Evolutionary conservation across 2,797 vertebrate species (phyloP), one percentile per base, ranked within the genome.

Genomic region (Pseudomugil tenellus): DNA sequence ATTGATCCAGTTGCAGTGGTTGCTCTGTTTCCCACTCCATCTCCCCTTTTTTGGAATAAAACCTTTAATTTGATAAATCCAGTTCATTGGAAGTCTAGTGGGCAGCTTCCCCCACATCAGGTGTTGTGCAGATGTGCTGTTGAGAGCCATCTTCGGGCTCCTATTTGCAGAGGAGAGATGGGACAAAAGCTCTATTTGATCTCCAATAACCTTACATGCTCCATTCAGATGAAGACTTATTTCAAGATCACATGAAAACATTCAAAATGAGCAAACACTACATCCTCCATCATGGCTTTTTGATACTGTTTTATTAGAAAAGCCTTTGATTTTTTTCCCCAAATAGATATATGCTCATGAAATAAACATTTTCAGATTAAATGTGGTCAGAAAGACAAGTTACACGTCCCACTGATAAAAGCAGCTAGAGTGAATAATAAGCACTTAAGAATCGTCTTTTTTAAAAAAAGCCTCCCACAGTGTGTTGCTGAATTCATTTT

Each of bases 81-180:
- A 29, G 62, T 77, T 62, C 43, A 68, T 53, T 73, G 75, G 67
- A 81, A 70, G 82, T 87, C 70, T 67, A 63, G 68, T 75, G 57
- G 76, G 83, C 78, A 81, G 67, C 58, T 7, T 72, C 70, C 69
- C 58, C 67, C 70, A 26, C 46, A 81, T 82, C 84, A 87, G 79
- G 81, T 90, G 89, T 78, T 84, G 76, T 84, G 89, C 92, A 93
- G 89, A 93, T 93, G 92, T 92, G 84, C 41, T 55, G 51, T 41
- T 72, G 55, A 77, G 70, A 80, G 56, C 70, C 73, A 74, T 76
- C 80, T 72, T 80, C 63, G 3, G 83, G 83, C 80, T 83, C 35
- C 54, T 64, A 72, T 72, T 84, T 84, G 70, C 60, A 81, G 60
- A 53, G 58, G 54, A 58, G 52, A 54, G 68, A 59, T 63, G 39